Percentiles rank a stretch among this genome's conserved stretches.
phyloP scores from a whole-genome alignment of 2,113 vertebrate species.

The Lophura nycthemera region DNA sequence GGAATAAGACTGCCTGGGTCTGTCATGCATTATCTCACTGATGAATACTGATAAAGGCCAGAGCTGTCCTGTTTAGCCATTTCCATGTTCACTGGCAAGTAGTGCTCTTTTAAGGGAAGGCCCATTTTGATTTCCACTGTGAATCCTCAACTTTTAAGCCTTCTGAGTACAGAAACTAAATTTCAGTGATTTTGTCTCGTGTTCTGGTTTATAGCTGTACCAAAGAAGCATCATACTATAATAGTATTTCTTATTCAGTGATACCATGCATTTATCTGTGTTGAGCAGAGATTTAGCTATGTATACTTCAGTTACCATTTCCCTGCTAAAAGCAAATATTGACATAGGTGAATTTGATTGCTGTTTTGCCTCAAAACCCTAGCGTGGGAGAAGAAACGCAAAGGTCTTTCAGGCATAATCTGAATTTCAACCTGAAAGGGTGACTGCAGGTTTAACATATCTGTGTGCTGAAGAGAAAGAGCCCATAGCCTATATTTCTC shows the following conservation, averaged over 20 bases:
- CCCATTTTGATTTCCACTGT: background rate
- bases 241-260: background rate
- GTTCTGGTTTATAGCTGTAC: background rate
- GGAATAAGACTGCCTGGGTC: background rate
- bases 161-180: background rate
- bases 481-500: background rate
- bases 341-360: background rate
- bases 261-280: background rate
- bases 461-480: background rate
- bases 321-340: background rate
- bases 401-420: background rate
- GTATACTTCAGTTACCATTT: background rate
- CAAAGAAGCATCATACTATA: background rate
- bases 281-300: background rate
- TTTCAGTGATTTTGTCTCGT: background rate
- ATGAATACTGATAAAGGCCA: constrained; percentile 8
- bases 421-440: background rate
- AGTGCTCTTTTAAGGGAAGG: background rate
- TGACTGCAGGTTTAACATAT: background rate
- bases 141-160: background rate
- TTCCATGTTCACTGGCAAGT: background rate
- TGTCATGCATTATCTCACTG: background rate
- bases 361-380: background rate
- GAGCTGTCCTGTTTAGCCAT: background rate
- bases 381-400: background rate